Evolutionary conservation across 2,888 invertebrate genomes (phyloP), one percentile per base, ranked within the genome.

Genomic region (Pollenia labialis): DNA sequence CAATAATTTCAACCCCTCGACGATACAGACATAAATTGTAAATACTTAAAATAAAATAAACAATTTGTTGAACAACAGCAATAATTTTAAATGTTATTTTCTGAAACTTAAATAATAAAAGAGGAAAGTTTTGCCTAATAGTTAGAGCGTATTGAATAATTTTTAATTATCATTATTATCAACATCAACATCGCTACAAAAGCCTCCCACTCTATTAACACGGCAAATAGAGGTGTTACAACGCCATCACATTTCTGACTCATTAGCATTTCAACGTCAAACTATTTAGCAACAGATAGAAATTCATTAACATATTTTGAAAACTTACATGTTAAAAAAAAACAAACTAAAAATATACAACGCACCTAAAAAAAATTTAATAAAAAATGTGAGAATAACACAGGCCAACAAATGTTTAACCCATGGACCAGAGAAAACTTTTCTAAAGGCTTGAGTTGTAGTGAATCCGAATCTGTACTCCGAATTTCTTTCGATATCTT

Each of bases 11-110:
- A 46, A 50, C 11, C 40, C 40, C 16, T 52, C 52, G 40, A 50
- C 16, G 50, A 11, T n/a, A 10, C 68, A 68, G 69, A 52, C 40
- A 52, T 18, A 52, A 40, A n/a, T 52, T 69, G 32, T 52, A 69
- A 69, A 69, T 50, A 10, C n/a, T 52, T 69, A 2, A 69, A 69
- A 69, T 52, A 69, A 69, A 69, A 42, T 52, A 69, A 69, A 52
- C 52, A 69, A 69, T 69, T 69, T 40, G 11, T 69, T 69, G 32
- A 69, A 69, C 52, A 52, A 40, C 16, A 32, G 40, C 40, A 52
- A 68, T 16, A 68, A 68, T 40, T 58, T 32, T 14, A 14, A 58
- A 58, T n/a, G 32, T n/a, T 58, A 32, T 42, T 42, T 40, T n/a
- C 18, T 46, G 42, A 64, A 16, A 64, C 44, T 64, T 46, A 46